A percentile compares a stretch with the other conserved stretches of the same genome.
Conservation (phyloP, 2,113 vertebrate genomes). For the Myocastor coypus region DNA sequence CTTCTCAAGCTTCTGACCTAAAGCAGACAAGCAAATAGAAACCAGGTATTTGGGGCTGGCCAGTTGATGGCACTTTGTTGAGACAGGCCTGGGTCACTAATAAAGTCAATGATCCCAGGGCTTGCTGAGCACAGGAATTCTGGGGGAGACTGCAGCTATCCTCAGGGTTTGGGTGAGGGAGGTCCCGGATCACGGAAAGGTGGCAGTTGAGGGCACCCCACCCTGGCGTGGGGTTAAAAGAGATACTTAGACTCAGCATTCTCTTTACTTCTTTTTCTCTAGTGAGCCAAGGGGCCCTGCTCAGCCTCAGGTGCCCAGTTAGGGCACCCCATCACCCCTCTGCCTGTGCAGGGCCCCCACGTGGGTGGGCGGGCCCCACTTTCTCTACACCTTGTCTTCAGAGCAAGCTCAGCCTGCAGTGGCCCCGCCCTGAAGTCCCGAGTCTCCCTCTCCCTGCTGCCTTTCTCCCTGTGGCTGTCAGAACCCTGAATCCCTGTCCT, state of each 20-base stretch:
- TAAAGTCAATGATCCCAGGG: neutral
- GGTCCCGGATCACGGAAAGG: neutral
- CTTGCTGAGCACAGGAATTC: neutral
- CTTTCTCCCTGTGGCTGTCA: neutral
- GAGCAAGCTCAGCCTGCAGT: neutral
- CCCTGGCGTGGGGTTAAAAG: neutral
- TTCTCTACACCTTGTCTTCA: too few species aligned
- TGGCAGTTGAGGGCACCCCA: neutral
- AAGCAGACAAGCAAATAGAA: neutral
- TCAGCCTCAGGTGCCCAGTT: fast-evolving
- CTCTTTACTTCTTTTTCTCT: neutral
- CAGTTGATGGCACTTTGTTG: fast-evolving
- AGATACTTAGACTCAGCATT: neutral
- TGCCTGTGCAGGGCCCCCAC: neutral
- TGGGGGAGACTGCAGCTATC: neutral
- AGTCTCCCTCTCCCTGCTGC: neutral
- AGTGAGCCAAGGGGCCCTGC: neutral
- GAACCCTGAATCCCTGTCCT: neutral
- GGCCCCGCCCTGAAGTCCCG: neutral
- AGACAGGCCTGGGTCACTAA: fast-evolving
- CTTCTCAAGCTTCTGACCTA: too few species aligned
- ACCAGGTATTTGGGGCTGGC: neutral
- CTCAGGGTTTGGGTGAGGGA: neutral
- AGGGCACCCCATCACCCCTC: neutral
- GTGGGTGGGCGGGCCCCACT: neutral